Percentiles rank a stretch among this genome's conserved stretches.
These are phyloP conservation scores for Glyptemys insculpta DNA, from an alignment of 2,797 vertebrate species.

Conservation along the genomic window DNA sequence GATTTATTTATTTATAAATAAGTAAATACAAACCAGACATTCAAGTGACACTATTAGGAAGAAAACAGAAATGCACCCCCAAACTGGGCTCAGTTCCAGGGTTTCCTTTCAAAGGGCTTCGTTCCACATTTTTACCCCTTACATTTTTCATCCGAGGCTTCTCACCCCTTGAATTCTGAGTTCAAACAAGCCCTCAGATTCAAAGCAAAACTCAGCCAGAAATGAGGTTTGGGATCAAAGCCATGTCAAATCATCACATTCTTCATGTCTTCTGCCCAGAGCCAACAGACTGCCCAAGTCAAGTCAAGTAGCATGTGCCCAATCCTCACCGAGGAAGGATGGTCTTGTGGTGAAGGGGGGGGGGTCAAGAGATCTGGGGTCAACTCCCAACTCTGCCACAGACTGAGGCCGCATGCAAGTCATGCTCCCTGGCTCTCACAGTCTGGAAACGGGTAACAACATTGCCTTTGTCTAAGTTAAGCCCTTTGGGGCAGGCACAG, in stretches of 20 bases:
- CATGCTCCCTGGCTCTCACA: not conserved
- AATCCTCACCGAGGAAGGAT: not conserved
- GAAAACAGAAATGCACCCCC: not conserved
- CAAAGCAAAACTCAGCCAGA: not conserved
- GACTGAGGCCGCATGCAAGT: not conserved
- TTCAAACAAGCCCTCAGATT: not conserved
- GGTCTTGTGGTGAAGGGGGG: not conserved
- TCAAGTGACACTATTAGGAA: not conserved
- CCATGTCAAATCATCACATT: not conserved
- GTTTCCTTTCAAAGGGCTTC: not conserved
- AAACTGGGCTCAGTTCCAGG: not conserved
- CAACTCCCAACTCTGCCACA: not conserved
- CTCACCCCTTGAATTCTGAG: not conserved
- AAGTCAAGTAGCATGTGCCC: not conserved
- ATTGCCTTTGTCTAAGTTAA: not conserved
- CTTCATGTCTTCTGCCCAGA: not conserved
- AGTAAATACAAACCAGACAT: not conserved
- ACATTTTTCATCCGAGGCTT: not conserved
- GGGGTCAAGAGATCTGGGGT: not conserved
- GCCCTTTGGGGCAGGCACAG: not conserved
- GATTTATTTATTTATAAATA: not conserved
- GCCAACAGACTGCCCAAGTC: not conserved
- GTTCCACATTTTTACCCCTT: not conserved
- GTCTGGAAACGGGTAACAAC: not conserved
- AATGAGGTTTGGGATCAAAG: not conserved